Conservation (phyloP, 2,888 invertebrate genomes). For the Chloroclystis v-ata region DNA sequence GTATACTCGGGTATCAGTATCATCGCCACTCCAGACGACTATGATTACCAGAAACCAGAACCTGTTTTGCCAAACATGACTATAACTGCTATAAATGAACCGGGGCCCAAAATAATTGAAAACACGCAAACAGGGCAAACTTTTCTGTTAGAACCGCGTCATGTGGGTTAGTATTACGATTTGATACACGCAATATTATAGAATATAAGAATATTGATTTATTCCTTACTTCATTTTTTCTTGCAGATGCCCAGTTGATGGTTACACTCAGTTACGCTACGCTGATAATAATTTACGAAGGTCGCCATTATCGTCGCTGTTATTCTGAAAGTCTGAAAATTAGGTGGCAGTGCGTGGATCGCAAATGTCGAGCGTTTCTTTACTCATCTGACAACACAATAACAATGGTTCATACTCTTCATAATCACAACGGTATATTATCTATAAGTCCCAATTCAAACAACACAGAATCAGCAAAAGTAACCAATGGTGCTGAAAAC, state of each 20-base stretch:
- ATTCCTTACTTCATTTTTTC: background rate
- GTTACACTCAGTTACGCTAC: slow-evolving; percentile 5
- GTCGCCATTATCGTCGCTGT: slow-evolving; percentile 26
- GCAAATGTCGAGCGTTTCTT: slow-evolving; percentile 19
- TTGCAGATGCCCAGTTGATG: slow-evolving; percentile 13
- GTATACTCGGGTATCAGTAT: slow-evolving; percentile 12
- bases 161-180: too few species aligned
- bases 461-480: too few species aligned
- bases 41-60: background rate
- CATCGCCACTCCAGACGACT: slow-evolving; percentile 5
- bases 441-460: too few species aligned
- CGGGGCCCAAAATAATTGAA: too few species aligned
- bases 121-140: too few species aligned
- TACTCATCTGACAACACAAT: slow-evolving; percentile 13
- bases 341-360: slow-evolving; percentile 26
- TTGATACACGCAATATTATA: too few species aligned
- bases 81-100: slow-evolving; percentile 4
- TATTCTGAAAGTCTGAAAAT: slow-evolving; percentile 15
- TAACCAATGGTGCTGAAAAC: too few species aligned
- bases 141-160: too few species aligned
- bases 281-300: slow-evolving; percentile 21
- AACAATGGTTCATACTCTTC: slow-evolving; percentile 9
- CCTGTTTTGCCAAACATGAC: slow-evolving; percentile 5
- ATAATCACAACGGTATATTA: slow-evolving; percentile 8
- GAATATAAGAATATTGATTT: background rate